Evolutionary conservation across 2,113 vertebrate species (phyloP).

Genomic region (Cebus imitator): DNA sequence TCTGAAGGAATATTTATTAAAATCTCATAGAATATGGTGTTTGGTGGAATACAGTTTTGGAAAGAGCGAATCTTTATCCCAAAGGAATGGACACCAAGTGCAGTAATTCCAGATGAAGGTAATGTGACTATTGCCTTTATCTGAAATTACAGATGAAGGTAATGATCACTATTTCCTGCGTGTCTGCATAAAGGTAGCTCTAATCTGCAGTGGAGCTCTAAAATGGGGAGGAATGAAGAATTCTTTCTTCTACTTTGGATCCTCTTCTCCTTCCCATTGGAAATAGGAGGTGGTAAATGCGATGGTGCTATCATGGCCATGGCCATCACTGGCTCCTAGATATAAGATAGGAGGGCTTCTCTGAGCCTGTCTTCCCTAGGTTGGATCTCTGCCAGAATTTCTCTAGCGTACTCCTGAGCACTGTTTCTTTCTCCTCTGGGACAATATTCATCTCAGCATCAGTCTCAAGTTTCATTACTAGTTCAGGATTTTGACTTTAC

Average conservation of each 20-base stretch:
- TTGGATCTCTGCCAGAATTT: not conserved
- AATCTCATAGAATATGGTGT: not conserved
- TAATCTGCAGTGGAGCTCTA: not conserved
- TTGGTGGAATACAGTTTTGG: conserved; percentile 16
- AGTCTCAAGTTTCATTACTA: not conserved
- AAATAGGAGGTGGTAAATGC: conserved; percentile 2
- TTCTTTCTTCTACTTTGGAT: not conserved
- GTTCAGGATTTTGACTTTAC: not conserved
- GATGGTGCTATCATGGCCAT: not conserved
- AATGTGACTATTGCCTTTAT: not conserved
- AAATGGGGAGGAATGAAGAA: not conserved
- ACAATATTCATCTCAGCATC: not conserved
- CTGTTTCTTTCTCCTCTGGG: not conserved
- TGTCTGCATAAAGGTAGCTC: not conserved
- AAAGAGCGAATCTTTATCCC: conserved; percentile 23
- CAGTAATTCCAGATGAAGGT: conserved; percentile 22
- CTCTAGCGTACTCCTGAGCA: not conserved
- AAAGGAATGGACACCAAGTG: not conserved
- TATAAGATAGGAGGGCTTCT: not conserved
- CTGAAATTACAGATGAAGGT: conserved; percentile 3
- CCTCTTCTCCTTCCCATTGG: not conserved
- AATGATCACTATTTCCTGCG: not conserved
- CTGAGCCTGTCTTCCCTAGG: not conserved
- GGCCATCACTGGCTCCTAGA: conserved; percentile 7
- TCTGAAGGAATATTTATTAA: conserved; percentile 36